Evolutionary conservation across 2,888 invertebrate species (phyloP).

Genomic region (Drosophila vallismaia): DNA sequence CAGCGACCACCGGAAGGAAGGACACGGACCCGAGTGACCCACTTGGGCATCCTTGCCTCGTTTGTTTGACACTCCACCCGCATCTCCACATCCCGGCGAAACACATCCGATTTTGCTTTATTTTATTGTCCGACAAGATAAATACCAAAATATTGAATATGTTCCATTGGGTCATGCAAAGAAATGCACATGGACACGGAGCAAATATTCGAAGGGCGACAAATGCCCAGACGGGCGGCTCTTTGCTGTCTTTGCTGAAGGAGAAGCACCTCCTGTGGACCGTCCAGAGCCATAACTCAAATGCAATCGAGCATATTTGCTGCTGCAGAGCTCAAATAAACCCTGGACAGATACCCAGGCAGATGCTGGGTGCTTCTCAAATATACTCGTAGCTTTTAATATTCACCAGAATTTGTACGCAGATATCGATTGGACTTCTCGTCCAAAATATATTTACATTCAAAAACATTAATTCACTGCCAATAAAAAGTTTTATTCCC

Average conservation of each 20-base stretch:
- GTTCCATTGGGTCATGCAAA: slow-evolving; percentile 25
- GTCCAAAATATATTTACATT: slow-evolving; percentile 8
- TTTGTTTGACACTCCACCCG: background rate
- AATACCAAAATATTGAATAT: slow-evolving; percentile 78
- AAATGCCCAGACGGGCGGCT: background rate
- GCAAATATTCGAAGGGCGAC: slow-evolving; percentile 22
- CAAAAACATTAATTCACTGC: slow-evolving; percentile 32
- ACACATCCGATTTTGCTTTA: slow-evolving; percentile 67
- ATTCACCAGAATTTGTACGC: slow-evolving; percentile 13
- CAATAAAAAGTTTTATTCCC: slow-evolving; percentile 25
- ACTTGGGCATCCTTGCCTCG: slow-evolving; percentile 5
- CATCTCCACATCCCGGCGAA: slow-evolving; percentile 25
- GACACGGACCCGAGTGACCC: slow-evolving; percentile 32
- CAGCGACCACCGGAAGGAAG: slow-evolving; percentile 18
- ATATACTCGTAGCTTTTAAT: background rate
- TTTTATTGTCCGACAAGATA: slow-evolving; percentile 81
- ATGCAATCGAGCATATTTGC: slow-evolving; percentile 78
- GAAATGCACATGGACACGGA: slow-evolving; percentile 29
- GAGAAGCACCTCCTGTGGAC: slow-evolving; percentile 11
- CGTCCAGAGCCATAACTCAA: slow-evolving; percentile 70
- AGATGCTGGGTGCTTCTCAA: slow-evolving; percentile 2
- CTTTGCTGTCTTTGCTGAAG: background rate
- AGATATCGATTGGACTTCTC: background rate
- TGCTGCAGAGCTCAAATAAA: slow-evolving; percentile 63
- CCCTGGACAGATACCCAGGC: slow-evolving; percentile 14